Evolutionary conservation across 2,797 vertebrate species (phyloP).

Genomic region (Pygocentrus nattereri): DNA sequence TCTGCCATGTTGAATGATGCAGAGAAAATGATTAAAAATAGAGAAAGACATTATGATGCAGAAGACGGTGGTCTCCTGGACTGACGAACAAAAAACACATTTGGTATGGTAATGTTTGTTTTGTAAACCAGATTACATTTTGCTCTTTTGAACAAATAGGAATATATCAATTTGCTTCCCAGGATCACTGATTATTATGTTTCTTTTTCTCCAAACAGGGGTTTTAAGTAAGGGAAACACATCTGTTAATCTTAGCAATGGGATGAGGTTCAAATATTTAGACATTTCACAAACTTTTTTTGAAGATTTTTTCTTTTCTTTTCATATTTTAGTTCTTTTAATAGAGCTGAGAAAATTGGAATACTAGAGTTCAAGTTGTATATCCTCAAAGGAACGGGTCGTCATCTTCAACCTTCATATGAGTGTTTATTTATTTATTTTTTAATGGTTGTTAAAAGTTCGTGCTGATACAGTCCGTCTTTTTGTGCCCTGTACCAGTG

Average conservation of each 20-base stretch:
- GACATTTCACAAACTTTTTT: conserved; percentile 87
- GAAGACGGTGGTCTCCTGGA: conserved; percentile 52
- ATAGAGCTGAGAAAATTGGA: conserved; percentile 82
- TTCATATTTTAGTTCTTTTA: conserved; percentile 81
- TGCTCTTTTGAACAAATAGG: conserved; percentile 67
- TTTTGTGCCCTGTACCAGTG: conserved; percentile 66
- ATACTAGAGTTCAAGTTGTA: conserved; percentile 81
- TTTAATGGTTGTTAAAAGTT: conserved; percentile 61
- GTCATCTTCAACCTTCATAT: conserved; percentile 58
- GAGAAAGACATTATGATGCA: conserved; percentile 19
- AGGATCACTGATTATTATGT: conserved; percentile 65
- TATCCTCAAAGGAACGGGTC: conserved; percentile 70
- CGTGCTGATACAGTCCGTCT: conserved; percentile 65
- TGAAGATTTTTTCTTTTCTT: conserved; percentile 73
- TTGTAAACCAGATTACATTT: conserved; percentile 76
- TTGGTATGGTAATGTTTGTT: conserved; percentile 56
- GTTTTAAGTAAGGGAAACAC: conserved; percentile 79
- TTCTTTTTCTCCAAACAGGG: conserved; percentile 68
- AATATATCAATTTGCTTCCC: conserved; percentile 70
- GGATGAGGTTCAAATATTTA: conserved; percentile 87
- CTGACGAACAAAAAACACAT: conserved; percentile 43
- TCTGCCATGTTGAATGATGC: conserved; percentile 61
- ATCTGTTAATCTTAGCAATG: conserved; percentile 76
- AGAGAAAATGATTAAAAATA: conserved; percentile 25
- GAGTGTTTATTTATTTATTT: conserved; percentile 7